A percentile compares a stretch with the other conserved stretches of the same genome.
Conservation (phyloP, 2,888 invertebrate genomes). For the Athripsodes cinereus region DNA sequence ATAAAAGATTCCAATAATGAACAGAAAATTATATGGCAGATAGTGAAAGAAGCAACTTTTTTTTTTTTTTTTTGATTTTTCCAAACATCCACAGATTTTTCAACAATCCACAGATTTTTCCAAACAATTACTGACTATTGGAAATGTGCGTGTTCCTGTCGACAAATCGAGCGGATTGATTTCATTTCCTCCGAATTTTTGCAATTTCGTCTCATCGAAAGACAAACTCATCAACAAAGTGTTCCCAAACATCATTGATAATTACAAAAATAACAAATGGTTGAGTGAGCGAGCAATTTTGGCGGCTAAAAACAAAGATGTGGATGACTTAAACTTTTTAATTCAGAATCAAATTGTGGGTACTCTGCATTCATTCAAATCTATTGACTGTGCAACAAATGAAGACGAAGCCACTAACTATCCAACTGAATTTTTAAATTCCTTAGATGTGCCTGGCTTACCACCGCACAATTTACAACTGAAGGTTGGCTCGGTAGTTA, state of each 20-base stretch:
- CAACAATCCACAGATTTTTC: too few species aligned
- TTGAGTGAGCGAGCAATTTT: conserved; percentile 32
- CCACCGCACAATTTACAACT: too few species aligned
- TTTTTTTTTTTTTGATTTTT: too few species aligned
- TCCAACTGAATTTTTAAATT: too few species aligned
- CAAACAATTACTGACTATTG: conserved; percentile 33
- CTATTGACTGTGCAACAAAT: conserved; percentile 26
- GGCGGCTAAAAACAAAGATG: conserved; percentile 33
- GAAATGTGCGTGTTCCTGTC: conserved; percentile 31
- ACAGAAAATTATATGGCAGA: too few species aligned
- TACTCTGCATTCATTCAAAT: conserved; percentile 22
- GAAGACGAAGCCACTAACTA: conserved; percentile 25
- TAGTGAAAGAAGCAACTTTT: too few species aligned
- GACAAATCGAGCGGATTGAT: conserved; percentile 33
- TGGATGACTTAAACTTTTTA: conserved; percentile 1
- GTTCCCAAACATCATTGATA: not conserved
- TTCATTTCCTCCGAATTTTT: conserved; percentile 33
- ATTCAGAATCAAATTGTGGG: conserved; percentile 6
- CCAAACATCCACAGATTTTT: too few species aligned
- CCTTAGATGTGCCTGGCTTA: too few species aligned
- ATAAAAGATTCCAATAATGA: too few species aligned
- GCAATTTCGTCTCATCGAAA: conserved; percentile 29
- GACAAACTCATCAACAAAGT: conserved; percentile 3
- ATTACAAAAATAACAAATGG: conserved; percentile 2
- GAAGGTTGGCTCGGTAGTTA: too few species aligned